phyloP scores from a whole-genome alignment of 2,888 invertebrate species.

The Automeris io region DNA sequence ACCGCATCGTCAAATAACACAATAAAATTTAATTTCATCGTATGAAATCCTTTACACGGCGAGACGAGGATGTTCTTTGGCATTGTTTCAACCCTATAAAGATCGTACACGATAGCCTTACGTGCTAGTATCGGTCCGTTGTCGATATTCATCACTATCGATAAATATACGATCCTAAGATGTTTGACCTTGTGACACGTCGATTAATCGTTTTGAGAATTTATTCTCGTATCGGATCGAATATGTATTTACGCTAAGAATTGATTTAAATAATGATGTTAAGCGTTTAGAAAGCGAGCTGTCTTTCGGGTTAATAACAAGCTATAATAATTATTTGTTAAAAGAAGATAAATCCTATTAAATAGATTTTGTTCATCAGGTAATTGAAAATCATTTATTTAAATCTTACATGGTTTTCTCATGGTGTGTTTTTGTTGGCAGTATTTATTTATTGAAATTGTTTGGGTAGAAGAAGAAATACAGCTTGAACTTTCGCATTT shows the following conservation, averaged over 20 bases:
- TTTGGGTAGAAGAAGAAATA: no score
- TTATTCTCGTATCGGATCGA: conserved; percentile 51
- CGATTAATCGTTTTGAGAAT: conserved; percentile 57
- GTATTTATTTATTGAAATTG: no score
- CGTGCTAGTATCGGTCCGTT: conserved; percentile 48
- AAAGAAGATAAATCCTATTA: no score
- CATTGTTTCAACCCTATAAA: conserved; percentile 57
- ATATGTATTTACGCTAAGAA: conserved; percentile 49
- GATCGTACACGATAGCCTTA: conserved; percentile 61
- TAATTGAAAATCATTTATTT: no score
- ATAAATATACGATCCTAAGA: conserved; percentile 47
- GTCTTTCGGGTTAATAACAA: no score
- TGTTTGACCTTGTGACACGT: conserved; percentile 55
- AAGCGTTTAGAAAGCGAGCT: no score
- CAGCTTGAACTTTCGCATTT: no score
- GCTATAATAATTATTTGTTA: no score
- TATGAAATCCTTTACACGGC: conserved; percentile 49
- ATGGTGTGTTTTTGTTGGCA: no score
- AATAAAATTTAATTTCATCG: conserved; percentile 56
- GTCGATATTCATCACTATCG: conserved; percentile 49
- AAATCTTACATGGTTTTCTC: no score
- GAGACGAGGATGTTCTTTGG: conserved; percentile 36
- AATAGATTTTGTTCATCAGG: no score
- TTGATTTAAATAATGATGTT: no score
- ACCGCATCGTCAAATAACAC: conserved; percentile 10